phyloP scores from a whole-genome alignment of 2,888 invertebrate species.

The Agrochola litura region DNA sequence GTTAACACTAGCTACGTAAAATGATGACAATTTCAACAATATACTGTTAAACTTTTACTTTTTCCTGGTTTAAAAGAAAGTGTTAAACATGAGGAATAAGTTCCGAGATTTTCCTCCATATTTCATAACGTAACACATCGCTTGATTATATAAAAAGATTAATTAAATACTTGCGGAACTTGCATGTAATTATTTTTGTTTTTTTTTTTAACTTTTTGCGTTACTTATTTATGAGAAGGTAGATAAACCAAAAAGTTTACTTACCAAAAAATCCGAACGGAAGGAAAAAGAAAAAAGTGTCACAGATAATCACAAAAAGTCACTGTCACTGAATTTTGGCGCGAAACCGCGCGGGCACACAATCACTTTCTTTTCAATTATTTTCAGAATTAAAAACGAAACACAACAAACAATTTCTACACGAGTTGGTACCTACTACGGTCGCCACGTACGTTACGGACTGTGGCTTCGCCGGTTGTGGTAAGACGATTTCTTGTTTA shows the following conservation, averaged over 20 bases:
- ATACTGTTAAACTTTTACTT: slow-evolving; percentile 86
- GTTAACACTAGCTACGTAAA: slow-evolving; percentile 80
- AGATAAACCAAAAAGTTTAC: slow-evolving; percentile 52
- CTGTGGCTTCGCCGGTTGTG: slow-evolving; percentile 88
- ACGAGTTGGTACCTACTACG: slow-evolving; percentile 64
- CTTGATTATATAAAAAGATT: slow-evolving; percentile 68
- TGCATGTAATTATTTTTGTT: slow-evolving; percentile 38
- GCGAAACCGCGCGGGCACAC: slow-evolving; percentile 73
- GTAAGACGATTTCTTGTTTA: slow-evolving; percentile 84
- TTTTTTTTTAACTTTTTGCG: neutral
- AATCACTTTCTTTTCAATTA: slow-evolving; percentile 69
- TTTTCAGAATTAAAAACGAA: slow-evolving; percentile 47
- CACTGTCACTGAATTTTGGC: slow-evolving; percentile 79
- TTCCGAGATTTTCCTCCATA: slow-evolving; percentile 68
- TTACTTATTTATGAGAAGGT: neutral
- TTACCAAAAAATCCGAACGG: slow-evolving; percentile 71
- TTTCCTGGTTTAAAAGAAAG: slow-evolving; percentile 73
- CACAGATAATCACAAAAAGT: slow-evolving; percentile 78
- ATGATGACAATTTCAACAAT: slow-evolving; percentile 83
- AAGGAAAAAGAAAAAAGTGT: slow-evolving; percentile 68
- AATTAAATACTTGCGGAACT: slow-evolving; percentile 65
- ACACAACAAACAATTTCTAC: slow-evolving; percentile 54
- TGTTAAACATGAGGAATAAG: slow-evolving; percentile 57
- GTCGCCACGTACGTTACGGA: slow-evolving; percentile 84
- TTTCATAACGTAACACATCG: slow-evolving; percentile 69